Evolutionary conservation across 1,140 invertebrate genomes (phyloP), one percentile per base, ranked within the genome.

Genomic region (Gonioctena quinquepunctata): DNA sequence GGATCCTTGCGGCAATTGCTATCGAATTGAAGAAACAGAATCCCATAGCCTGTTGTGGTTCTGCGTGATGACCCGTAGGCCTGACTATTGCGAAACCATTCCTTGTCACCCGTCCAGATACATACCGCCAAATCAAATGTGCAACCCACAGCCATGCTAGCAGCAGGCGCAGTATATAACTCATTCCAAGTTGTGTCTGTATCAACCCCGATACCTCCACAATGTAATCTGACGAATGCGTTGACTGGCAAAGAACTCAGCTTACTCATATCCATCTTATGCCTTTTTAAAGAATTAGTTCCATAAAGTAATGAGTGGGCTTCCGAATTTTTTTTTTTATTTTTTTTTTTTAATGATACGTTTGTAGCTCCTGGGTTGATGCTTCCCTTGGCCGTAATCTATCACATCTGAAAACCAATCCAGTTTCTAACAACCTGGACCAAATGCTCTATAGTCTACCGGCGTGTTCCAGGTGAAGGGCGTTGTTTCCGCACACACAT

Each of bases 11-110:
- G 22, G 98, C 96, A 75, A 99, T 95, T 7, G 97, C 96, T n/a
- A 99, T 22, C 63, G 97, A 97, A 87, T 99, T 99, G 86, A 99
- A 99, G 87, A 98, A 99, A 84, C 98, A 99, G 85, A 99, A 99
- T 59, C 98, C 98, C 96, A 99, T 99, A 6, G 97, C 95, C 85
- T 98, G 94, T 79, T 96, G 94, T 3, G 91, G 89, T 86, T 99
- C 98, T 1, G 98, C 97, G 84, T 99, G 98, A 86, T 99, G 98
- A 3, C 98, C 98, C 0, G 97, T 97, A 13, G 97, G 97, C 73
- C 98, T 89, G 7, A 99, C 97, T 33, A 99, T 92, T 7, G 98
- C 98, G 82, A 99, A 98, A 13, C 98, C 98, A 86, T 97, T 98
- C 81, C 91, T 88, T 16, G 78, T 93, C 92, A 23, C 92, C 92